Evolutionary conservation across 2,888 invertebrate species (phyloP), one percentile per base, ranked within the genome.

Genomic region (Drosophila meridiana): DNA sequence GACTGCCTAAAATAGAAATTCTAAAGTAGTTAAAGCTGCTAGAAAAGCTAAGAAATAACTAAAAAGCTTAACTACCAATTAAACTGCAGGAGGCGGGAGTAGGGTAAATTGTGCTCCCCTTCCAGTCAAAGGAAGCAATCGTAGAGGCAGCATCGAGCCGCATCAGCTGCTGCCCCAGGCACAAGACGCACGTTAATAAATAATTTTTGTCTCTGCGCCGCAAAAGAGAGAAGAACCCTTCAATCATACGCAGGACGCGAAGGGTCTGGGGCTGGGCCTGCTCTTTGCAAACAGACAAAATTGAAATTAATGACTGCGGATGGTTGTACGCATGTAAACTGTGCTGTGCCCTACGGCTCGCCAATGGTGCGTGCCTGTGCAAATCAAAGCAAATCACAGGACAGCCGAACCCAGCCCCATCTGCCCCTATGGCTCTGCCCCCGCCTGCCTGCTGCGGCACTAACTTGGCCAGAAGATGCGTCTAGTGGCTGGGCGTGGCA

Each of bases 291-390:
- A 45, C 40, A 60, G 68, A 58, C 75, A 70, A 80, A 81, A 85
- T 85, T 82, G 82, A 85, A 81, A 86, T 84, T 89, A 90, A 89
- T 81, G 90, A 83, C 53, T 75, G 71, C 69, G 57, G 64, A 26
- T 45, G 13, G 13, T 6, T 13, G 45, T 45, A 45, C 45, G 45
- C 40, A 64, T 62, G 38, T 55, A 53, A 56, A 20, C 38, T 53
- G 59, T 53, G 57, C 34, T 53, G 60, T 52, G 76, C 69, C 75
- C 77, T 77, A 75, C 73, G 70, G 82, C 76, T 60, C 77, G 69
- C 73, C 81, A 78, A 82, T 79, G 78, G 81, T 72, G 85, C 82
- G 82, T 85, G 85, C 79, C 73, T 72, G 74, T 76, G 65, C 81
- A 85, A 85, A 81, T 85, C 80, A 84, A 77, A 77, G 72, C 73